Base-by-base conservation (phyloP, 2,888 invertebrate genomes). In the Harmothoe impar region DNA sequence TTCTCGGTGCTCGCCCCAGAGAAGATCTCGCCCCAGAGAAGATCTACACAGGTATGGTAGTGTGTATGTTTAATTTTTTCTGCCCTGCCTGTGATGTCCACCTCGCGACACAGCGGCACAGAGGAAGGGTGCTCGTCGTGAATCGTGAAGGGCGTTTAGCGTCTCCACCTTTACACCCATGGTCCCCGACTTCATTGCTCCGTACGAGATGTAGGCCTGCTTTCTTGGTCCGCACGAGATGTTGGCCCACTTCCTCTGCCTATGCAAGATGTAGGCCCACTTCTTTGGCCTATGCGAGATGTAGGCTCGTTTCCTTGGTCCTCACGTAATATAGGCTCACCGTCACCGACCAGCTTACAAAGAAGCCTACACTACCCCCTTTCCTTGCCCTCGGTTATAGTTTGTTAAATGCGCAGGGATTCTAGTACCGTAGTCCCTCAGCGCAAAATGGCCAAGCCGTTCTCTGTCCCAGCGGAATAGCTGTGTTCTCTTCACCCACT, bases 31-130 rank as follows among this genome's bases (percentile, higher is more conserved):
- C 77, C 1, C 23, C 77, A 15, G 23, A 81, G 81, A 81, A 81
- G 81, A 81, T 81, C 81, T 81, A 33, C 81, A 81, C 35, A 81
- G 81, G 81, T 81, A 81, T 81, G 81, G 81, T 81, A 81, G 81
- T 81, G 81, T 81, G 81, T 81, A 81, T 81, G 81, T 81, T 81
- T 81, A 1, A 81, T 81, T 81, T 81, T 81, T 33, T 81, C 43
- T 20, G 81, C 81, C 81, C 81, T 81, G 81, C 81, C 81, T 81
- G 81, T 81, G 81, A 81, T 81, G 81, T 43, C 81, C 81, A 81
- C 20, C 81, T 35, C 81, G 33, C 81, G 35, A 81, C 81, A 35
- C 81, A 31, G 81, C 35, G n/a, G 81, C 81, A n/a, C 0, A n/a
- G 7, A 15, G 81, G 43, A 81, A 43, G 81, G 81, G 81, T 81